Conservation (phyloP, 1,140 invertebrate species). For the Drosophila yakuba region DNA sequence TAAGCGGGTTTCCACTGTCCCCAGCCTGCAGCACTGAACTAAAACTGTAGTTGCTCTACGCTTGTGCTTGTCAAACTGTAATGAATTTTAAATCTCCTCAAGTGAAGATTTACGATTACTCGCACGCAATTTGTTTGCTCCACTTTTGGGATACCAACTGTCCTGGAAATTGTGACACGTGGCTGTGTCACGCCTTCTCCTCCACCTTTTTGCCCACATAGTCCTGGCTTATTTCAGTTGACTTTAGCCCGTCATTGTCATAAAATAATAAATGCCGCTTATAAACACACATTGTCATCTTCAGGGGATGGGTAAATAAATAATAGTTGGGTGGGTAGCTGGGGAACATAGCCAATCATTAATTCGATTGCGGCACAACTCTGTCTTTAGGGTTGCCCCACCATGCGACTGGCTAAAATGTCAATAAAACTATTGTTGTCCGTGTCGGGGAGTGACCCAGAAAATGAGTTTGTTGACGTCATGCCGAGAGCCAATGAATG, state of each 20-base stretch:
- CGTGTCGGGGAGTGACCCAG: constrained; percentile 41
- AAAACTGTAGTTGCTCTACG: constrained; percentile 1
- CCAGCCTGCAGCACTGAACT: constrained; percentile 23
- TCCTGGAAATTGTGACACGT: constrained; percentile 49
- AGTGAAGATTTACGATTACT: constrained; percentile 46
- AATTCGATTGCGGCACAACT: constrained; percentile 50
- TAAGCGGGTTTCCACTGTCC: constrained; percentile 61
- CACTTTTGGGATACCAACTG: constrained; percentile 30
- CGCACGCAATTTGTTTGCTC: constrained; percentile 49
- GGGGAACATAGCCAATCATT: constrained; percentile 46
- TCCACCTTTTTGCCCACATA: background rate
- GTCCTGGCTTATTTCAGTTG: constrained; percentile 26
- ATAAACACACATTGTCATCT: constrained; percentile 58
- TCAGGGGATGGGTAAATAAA: background rate
- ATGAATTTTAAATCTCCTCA: constrained; percentile 49
- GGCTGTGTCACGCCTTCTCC: constrained; percentile 17
- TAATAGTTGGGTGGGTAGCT: too few species aligned
- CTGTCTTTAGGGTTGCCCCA: constrained; percentile 33
- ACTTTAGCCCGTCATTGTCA: constrained; percentile 48
- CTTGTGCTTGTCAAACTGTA: constrained; percentile 53
- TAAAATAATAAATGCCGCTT: constrained; percentile 77
- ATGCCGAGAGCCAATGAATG: constrained; percentile 28
- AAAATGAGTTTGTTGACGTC: constrained; percentile 47
- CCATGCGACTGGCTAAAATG: constrained; percentile 35
- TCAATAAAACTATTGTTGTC: constrained; percentile 53